Evolutionary conservation across 2,888 invertebrate species (phyloP).

Genomic region (Spilarctia lutea): DNA sequence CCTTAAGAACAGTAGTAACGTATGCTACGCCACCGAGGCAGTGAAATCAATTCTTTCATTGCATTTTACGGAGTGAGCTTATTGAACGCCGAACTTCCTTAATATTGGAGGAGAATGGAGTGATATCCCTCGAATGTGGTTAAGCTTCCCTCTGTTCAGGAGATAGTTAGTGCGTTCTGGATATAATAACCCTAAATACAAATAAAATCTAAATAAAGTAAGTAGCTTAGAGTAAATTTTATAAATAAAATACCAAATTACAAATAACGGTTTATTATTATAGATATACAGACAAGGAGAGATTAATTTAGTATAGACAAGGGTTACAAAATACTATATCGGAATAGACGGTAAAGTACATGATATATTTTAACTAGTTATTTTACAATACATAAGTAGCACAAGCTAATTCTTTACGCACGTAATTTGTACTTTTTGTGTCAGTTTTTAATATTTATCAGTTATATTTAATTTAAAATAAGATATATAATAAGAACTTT

Average conservation of each 20-base stretch:
- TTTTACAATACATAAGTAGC: slow-evolving; percentile 26
- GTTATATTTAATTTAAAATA: neutral
- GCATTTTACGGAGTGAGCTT: neutral
- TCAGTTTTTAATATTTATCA: neutral
- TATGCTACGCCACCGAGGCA: too few relatives aligned
- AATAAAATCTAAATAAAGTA: too few relatives aligned
- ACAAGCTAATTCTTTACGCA: slow-evolving; percentile 32
- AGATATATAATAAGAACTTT: too few relatives aligned
- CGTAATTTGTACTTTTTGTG: slow-evolving; percentile 25
- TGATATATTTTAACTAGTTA: slow-evolving; percentile 7
- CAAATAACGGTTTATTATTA: slow-evolving; percentile 55
- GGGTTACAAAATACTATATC: slow-evolving; percentile 49
- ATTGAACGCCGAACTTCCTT: neutral
- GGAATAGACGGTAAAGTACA: slow-evolving; percentile 31
- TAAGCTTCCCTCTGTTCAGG: too few relatives aligned
- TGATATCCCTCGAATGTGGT: too few relatives aligned
- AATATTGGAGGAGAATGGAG: neutral
- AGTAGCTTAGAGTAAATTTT: neutral
- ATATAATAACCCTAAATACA: too few relatives aligned
- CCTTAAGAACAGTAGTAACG: too few relatives aligned
- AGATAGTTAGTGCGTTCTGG: too few relatives aligned
- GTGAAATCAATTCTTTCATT: neutral
- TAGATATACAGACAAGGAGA: slow-evolving; percentile 54
- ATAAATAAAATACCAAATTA: slow-evolving; percentile 33
- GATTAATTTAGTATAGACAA: slow-evolving; percentile 41